Percentiles rank a stretch among this genome's conserved stretches.
Conservation (phyloP, 2,888 invertebrate species). For the Eupithecia vulgata region DNA sequence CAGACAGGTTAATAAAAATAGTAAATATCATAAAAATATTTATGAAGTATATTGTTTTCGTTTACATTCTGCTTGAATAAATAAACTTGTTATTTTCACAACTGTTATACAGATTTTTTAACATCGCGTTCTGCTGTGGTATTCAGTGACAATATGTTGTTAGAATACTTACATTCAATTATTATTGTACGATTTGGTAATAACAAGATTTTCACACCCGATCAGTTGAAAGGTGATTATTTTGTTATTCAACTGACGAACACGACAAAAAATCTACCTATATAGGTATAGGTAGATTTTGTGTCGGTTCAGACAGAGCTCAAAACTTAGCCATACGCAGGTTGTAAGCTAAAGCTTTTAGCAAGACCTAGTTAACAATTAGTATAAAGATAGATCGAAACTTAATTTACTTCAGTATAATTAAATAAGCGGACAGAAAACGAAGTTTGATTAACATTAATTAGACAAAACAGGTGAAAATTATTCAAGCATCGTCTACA, state of each 20-base stretch:
- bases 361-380: neutral
- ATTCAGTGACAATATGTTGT: conserved; percentile 25
- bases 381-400: too few species aligned
- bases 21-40: conserved; percentile 22
- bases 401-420: neutral
- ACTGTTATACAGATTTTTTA: conserved; percentile 20
- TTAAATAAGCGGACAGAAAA: neutral
- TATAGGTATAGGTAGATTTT: too few species aligned
- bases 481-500: too few species aligned
- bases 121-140: conserved; percentile 27
- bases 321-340: neutral
- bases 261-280: neutral
- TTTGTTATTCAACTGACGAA: neutral
- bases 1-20: conserved; percentile 19
- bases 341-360: too few species aligned
- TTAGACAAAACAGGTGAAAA: too few species aligned
- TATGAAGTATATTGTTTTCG: conserved; percentile 35
- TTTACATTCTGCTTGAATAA: too few species aligned
- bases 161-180: conserved; percentile 29
- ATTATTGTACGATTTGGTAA: conserved; percentile 7
- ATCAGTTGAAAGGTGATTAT: neutral
- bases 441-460: too few species aligned
- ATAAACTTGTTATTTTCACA: conserved; percentile 27
- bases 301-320: too few species aligned
- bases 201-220: neutral